Conservation (phyloP, 1,140 invertebrate species). For the Schlechtendalia chinensis region DNA sequence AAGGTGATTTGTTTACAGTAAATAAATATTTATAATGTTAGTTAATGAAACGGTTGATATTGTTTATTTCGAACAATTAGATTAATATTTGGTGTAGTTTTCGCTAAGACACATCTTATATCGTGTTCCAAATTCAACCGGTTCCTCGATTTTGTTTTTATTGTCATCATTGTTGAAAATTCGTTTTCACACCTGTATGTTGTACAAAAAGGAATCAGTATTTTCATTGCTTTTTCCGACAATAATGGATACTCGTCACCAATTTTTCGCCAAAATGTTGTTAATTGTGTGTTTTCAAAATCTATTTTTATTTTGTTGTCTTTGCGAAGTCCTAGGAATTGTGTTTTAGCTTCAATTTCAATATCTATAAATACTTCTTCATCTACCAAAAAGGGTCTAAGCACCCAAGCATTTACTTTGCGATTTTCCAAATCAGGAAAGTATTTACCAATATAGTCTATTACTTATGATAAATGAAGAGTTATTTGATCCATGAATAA, state of each 20-base stretch:
- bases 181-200: slow-evolving; percentile 4
- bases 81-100: slow-evolving; percentile 14
- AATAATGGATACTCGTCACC: slow-evolving; percentile 15
- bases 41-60: too few relatives aligned
- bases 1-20: too few relatives aligned
- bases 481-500: too few relatives aligned
- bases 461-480: too few relatives aligned
- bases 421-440: too few relatives aligned
- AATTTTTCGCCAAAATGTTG: slow-evolving; percentile 29
- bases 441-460: too few relatives aligned
- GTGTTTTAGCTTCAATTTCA: too few relatives aligned
- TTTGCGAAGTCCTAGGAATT: background rate
- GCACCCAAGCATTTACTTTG: too few relatives aligned
- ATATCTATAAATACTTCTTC: too few relatives aligned
- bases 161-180: slow-evolving; percentile 7
- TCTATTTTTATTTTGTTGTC: background rate
- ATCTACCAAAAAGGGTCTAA: too few relatives aligned
- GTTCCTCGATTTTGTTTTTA: slow-evolving; percentile 12
- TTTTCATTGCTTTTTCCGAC: slow-evolving; percentile 16
- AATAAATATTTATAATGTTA: too few relatives aligned
- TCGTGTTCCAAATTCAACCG: slow-evolving; percentile 18
- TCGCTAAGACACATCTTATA: background rate
- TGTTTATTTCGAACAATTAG: too few relatives aligned
- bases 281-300: slow-evolving; percentile 19
- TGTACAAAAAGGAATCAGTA: slow-evolving; percentile 18